Evolutionary conservation across 2,888 invertebrate species (phyloP).

Genomic region (Cepaea hortensis): DNA sequence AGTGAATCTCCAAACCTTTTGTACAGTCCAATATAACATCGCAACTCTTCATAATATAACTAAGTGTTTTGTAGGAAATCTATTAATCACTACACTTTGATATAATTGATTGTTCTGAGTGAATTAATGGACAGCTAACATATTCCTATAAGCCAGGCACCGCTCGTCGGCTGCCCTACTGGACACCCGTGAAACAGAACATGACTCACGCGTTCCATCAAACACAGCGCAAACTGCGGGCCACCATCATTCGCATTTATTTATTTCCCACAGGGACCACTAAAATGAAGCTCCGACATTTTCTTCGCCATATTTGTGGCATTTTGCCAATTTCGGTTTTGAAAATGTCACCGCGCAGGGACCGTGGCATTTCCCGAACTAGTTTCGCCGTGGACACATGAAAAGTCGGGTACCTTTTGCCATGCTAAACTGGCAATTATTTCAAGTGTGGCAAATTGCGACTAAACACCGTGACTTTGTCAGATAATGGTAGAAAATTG

Average conservation of each 20-base stretch:
- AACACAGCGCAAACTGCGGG: conserved; percentile 2
- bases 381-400: conserved; percentile 12
- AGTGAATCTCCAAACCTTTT: too few species aligned
- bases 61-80: too few species aligned
- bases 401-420: conserved; percentile 6
- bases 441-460: conserved; percentile 23
- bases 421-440: conserved; percentile 27
- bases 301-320: background rate
- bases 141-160: background rate
- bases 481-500: conserved; percentile 15
- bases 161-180: background rate
- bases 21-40: too few species aligned
- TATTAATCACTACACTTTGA: too few species aligned
- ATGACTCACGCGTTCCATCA: background rate
- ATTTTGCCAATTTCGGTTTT: conserved; percentile 16
- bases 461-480: conserved; percentile 25
- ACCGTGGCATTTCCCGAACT: conserved; percentile 10
- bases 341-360: conserved; percentile 16
- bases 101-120: too few species aligned
- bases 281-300: conserved; percentile 22
- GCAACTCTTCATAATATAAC: too few species aligned
- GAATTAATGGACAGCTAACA: background rate
- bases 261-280: conserved; percentile 19
- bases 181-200: background rate
- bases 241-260: background rate